A percentile compares a stretch with the other conserved stretches of the same genome.
phyloP scores from a whole-genome alignment of 1,140 invertebrate species.

The Diploscapter pachys region DNA sequence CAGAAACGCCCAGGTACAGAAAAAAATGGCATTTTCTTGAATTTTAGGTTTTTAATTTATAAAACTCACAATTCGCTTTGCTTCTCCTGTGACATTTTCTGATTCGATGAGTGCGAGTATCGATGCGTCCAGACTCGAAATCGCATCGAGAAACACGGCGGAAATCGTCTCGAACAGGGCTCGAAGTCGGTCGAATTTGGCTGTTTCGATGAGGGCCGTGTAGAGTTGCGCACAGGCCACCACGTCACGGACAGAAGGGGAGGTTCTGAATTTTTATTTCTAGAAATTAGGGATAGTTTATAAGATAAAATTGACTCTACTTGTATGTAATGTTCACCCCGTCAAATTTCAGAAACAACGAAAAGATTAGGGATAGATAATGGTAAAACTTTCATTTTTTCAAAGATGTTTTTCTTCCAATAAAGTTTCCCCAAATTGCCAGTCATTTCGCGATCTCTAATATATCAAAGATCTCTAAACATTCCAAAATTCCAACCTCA shows the following conservation, averaged over 20 bases:
- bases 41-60: background rate
- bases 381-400: too few relatives aligned
- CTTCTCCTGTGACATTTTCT: conserved; percentile 21
- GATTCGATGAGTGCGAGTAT: conserved; percentile 17
- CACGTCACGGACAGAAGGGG: conserved; percentile 84
- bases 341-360: too few relatives aligned
- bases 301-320: too few relatives aligned
- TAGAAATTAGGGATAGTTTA: too few relatives aligned
- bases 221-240: conserved; percentile 89
- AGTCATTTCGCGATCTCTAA: background rate
- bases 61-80: conserved; percentile 17
- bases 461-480: conserved; percentile 10
- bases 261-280: conserved; percentile 36
- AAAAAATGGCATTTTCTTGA: background rate
- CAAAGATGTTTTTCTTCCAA: too few relatives aligned
- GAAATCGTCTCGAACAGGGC: conserved; percentile 87
- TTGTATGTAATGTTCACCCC: too few relatives aligned
- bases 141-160: conserved; percentile 42
- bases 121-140: conserved; percentile 41
- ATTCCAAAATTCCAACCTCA: conserved; percentile 59
- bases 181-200: conserved; percentile 56
- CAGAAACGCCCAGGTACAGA: too few relatives aligned
- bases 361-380: too few relatives aligned
- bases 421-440: too few relatives aligned
- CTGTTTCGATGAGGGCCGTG: conserved; percentile 64